Evolutionary conservation across 2,113 vertebrate genomes (phyloP).

Genomic region (Sialia sialis): DNA sequence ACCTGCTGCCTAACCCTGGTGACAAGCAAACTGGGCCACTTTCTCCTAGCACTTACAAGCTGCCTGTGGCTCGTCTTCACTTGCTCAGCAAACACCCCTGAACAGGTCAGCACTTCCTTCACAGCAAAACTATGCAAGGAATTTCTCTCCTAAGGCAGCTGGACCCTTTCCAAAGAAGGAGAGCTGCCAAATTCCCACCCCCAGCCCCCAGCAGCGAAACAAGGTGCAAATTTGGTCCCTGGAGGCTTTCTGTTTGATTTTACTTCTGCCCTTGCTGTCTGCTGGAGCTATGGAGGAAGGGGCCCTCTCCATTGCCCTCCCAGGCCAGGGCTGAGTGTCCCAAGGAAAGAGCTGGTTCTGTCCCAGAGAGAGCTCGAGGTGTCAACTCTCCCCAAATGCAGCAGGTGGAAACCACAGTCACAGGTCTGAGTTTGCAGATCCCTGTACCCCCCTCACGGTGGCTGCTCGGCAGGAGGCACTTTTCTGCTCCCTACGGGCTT

Average conservation of each 20-base stretch:
- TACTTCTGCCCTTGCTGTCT: background rate
- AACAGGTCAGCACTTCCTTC: conserved; percentile 62
- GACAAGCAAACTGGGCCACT: background rate
- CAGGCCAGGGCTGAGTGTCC: background rate
- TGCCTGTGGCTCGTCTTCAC: conserved; percentile 37
- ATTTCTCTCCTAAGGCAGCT: conserved; percentile 55
- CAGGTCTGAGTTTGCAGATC: background rate
- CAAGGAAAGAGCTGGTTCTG: background rate
- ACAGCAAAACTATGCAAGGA: conserved; percentile 40
- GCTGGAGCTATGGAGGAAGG: background rate
- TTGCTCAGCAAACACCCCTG: conserved; percentile 35
- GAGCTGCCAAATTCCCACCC: background rate
- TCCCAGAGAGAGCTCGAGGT: background rate
- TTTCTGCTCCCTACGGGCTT: background rate
- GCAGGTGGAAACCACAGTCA: background rate
- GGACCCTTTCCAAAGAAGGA: conserved; percentile 9
- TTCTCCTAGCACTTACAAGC: background rate
- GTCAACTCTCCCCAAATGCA: background rate
- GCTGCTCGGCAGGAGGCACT: background rate
- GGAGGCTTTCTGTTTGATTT: background rate
- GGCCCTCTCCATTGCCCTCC: background rate
- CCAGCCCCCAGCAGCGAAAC: background rate
- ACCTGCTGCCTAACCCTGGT: background rate
- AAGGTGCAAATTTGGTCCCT: background rate
- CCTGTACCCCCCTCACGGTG: fast-evolving